Evolutionary conservation across 2,797 vertebrate species (phyloP), one percentile per base, ranked within the genome.

Genomic region (Gallirallus australis): DNA sequence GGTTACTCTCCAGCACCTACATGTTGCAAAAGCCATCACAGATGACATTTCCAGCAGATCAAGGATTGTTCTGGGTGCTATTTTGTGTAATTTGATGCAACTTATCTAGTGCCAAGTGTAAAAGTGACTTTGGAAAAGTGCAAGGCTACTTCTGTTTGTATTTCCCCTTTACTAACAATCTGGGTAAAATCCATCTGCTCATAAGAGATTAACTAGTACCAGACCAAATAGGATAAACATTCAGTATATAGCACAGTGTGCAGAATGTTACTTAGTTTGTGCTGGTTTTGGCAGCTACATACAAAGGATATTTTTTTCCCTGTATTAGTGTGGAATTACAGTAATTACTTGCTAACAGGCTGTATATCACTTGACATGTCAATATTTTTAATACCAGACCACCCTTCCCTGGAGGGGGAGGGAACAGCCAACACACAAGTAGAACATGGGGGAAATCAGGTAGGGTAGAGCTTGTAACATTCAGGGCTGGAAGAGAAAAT

Each of bases 341-440:
- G 47, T 12, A 54, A 40, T 45, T n/a, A 7, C 56, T 69, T 73
- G 56, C 61, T 35, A 54, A 11, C 12, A 12, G 15, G 8, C 40
- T 7, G 1, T n/a, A 1, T 59, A 31, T 69, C 19, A 21, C 11
- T 73, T 18, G 33, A 42, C 40, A 39, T 8, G 2, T 54, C 47
- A 42, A 24, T 37, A 14, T 23, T 48, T 59, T 13, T 37, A 35
- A 31, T 17, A 64, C 8, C 31, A 50, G 31, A 18, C 33, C 10
- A 48, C 56, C 6, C 23, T 54, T 37, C 31, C 21, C 13, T 25
- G 35, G 15, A 42, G 8, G 30, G 40, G 60, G 7, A 23, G 25
- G 20, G 21, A 7, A 61, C 21, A 69, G 28, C 18, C 4, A 9
- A 9, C 2, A 1, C 2, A 5, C 9, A 25, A 76, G 30, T 12